Evolutionary conservation across 1,140 invertebrate species (phyloP), one percentile per base, ranked within the genome.

Genomic region (Paraescarpia echinospica): DNA sequence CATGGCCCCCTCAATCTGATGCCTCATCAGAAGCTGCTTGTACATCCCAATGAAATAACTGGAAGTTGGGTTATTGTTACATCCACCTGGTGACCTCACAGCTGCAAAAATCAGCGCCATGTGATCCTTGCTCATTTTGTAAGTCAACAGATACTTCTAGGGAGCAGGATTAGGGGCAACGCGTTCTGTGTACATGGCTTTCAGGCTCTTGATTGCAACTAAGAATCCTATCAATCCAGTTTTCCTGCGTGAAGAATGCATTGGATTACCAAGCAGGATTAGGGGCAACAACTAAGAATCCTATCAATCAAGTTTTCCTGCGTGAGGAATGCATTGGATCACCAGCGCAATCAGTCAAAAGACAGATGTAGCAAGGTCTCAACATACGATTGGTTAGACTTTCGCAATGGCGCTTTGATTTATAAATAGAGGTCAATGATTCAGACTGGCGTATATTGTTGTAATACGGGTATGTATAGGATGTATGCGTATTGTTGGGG

Each of bases 161-260:
- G 8, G 89, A 9, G 89, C 89, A 89, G 89, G 89, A 33, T 89
- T 31, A 33, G 89, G 89, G 34, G 89, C n/a, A 89, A 89, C 89
- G 31, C 8, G 89, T 12, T 89, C 1, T 33, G 8, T 33, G 34
- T 89, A 89, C 27, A 89, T 89, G 89, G 89, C n/a, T 89, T 27
- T 89, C 89, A 89, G 89, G 89, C 89, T 89, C 27, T 89, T 89
- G 89, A 89, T 89, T 89, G 89, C n/a, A n/a, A n/a, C n/a, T n/a
- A n/a, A n/a, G n/a, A n/a, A n/a, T n/a, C n/a, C n/a, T n/a, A n/a
- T n/a, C n/a, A n/a, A n/a, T n/a, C n/a, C n/a, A n/a, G n/a, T n/a
- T n/a, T n/a, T n/a, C n/a, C n/a, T n/a, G n/a, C n/a, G n/a, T n/a
- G n/a, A n/a, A n/a, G n/a, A n/a, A n/a, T n/a, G n/a, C n/a, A n/a